A percentile compares a stretch with the other conserved stretches of the same genome.
phyloP scores from a whole-genome alignment of 2,797 vertebrate species.

The Hyperoplus lanceolatus region DNA sequence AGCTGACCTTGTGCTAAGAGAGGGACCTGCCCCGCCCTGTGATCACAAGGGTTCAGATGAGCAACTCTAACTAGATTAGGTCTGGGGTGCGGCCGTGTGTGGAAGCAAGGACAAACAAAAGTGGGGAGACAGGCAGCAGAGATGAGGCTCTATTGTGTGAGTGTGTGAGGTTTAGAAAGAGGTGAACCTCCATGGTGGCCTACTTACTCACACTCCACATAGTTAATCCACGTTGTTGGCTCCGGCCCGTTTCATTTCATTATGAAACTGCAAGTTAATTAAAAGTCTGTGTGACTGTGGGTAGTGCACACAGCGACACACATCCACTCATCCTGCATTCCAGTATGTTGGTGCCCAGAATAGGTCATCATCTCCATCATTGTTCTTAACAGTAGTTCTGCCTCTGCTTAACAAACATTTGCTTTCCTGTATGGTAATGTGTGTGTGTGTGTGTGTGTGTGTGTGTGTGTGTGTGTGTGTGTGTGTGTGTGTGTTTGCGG shows the following conservation, averaged over 20 bases:
- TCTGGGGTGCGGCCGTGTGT: slow-evolving; percentile 39
- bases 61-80: slow-evolving; percentile 57
- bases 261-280: slow-evolving; percentile 18
- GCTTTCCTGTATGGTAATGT: neutral
- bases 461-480: no score
- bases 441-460: neutral
- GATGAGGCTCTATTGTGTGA: slow-evolving; percentile 44
- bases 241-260: slow-evolving; percentile 24
- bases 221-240: slow-evolving; percentile 13
- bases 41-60: slow-evolving; percentile 50
- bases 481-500: no score
- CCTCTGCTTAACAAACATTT: neutral
- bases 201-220: slow-evolving; percentile 7
- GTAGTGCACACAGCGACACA: neutral
- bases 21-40: neutral
- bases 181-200: slow-evolving; percentile 16
- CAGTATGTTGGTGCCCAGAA: neutral
- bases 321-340: neutral
- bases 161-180: slow-evolving; percentile 33
- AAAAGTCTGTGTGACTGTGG: slow-evolving; percentile 10
- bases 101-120: slow-evolving; percentile 39
- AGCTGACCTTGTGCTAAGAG: slow-evolving; percentile 6
- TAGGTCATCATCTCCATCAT: neutral
- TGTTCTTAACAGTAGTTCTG: neutral
- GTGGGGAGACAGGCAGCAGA: slow-evolving; percentile 41